Base-by-base conservation (phyloP, 2,888 invertebrate genomes). In the Pristionchus entomophagus region DNA sequence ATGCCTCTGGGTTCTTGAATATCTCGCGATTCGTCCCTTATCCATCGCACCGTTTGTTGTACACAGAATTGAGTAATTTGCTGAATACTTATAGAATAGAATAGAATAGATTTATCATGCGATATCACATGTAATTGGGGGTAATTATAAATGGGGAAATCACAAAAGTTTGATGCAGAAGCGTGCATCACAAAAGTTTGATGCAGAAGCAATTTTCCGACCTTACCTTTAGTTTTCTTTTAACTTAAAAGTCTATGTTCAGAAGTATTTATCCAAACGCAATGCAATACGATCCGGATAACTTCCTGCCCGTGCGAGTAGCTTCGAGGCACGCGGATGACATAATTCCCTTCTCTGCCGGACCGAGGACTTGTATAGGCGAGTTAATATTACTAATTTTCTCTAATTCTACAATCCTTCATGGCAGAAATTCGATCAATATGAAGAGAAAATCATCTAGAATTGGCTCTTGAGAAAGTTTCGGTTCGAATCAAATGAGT, bases 371-470 rank as follows among this genome's bases (percentile, higher is more conserved):
- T 22, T 56, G 56, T 22, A 56, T 56, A 56, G 56, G 56, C n/a
- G 14, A 56, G 56, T 22, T 5, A 5, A 5, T 17, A 5, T 56
- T 22, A 22, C 22, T 56, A 4, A 14, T 10, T 22, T 17, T 5
- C 5, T 56, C 19, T 17, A 14, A 8, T 5, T 17, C 19, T 56
- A 12, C n/a, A 14, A 12, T 22, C n/a, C 41, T 41, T 10, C 41
- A 77, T 38, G 77, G 6, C 77, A 77, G 45, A 77, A 77, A 26
- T 77, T 77, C 45, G 77, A 38, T 4, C 77, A 41, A n/a, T 77
- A 41, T n/a, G 77, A 77, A 26, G 77, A 77, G 77, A 77, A 77
- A 32, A 77, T 77, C 38, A 77, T 77, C n/a, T 12, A 38, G 38
- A 26, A 10, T 8, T 77, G 77, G 77, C 45, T 77, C 5, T n/a